Conservation (phyloP, 37 sponge, comb jelly and placozoan genomes). For the Sycon ciliatum region DNA sequence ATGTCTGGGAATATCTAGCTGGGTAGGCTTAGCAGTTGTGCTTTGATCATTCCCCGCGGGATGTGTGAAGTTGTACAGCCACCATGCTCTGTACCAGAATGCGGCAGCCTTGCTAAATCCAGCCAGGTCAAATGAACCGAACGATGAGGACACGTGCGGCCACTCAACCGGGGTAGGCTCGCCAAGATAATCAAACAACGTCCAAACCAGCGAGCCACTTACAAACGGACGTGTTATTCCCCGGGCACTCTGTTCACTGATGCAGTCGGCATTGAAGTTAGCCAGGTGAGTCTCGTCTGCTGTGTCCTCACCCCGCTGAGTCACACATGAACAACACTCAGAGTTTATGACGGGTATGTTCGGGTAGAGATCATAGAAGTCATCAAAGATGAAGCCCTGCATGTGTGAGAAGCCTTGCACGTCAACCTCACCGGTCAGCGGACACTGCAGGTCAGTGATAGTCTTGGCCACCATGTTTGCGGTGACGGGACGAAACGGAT, state of each 20-base stretch:
- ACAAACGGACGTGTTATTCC: conserved; percentile 38
- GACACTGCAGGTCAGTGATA: conserved; percentile 14
- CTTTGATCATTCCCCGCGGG: no score
- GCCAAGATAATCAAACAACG: conserved; percentile 47
- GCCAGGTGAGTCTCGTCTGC: not conserved
- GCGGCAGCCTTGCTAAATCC: conserved; percentile 54
- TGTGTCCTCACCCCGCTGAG: conserved; percentile 33
- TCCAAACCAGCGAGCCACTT: conserved; percentile 51
- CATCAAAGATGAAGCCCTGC: conserved; percentile 26
- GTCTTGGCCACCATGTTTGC: conserved; percentile 28
- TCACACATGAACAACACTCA: conserved; percentile 22
- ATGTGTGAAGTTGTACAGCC: conserved; percentile 37
- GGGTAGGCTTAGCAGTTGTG: not conserved
- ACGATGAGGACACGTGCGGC: conserved; percentile 44
- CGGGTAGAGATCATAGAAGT: conserved; percentile 28
- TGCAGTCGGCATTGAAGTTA: conserved; percentile 44
- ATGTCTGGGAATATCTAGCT: no score
- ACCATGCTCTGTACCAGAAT: conserved; percentile 51
- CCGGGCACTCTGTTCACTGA: conserved; percentile 21
- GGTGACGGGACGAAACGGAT: conserved; percentile 37
- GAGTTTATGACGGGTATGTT: conserved; percentile 28
- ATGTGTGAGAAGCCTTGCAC: conserved; percentile 52
- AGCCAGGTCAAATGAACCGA: conserved; percentile 52
- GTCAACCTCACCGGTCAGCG: conserved; percentile 31
- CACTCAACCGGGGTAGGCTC: conserved; percentile 37